A percentile compares a stretch with the other conserved stretches of the same genome.
These are phyloP conservation scores for Centropristis striata DNA, from an alignment of 2,113 vertebrate species.

Conservation along the genomic window DNA sequence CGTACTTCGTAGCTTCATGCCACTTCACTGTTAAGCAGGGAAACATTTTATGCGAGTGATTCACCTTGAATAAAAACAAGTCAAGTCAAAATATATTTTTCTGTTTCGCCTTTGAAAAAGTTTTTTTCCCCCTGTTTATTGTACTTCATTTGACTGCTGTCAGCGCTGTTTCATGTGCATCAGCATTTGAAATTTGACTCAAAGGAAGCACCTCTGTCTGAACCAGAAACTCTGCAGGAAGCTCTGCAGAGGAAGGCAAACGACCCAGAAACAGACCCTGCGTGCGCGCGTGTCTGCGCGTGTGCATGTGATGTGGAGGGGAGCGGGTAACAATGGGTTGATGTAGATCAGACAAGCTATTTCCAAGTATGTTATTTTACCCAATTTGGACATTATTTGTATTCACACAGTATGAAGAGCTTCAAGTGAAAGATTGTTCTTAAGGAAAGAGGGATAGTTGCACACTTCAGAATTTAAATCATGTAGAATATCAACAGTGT, in stretches of 20 bases:
- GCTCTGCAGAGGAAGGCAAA: constrained; percentile 53
- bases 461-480: background rate
- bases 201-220: constrained; percentile 68
- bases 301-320: constrained; percentile 2
- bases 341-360: constrained; percentile 37
- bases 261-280: constrained; percentile 69
- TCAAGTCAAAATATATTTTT: constrained; percentile 43
- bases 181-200: constrained; percentile 67
- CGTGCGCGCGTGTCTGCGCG: background rate
- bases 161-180: constrained; percentile 62
- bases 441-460: background rate
- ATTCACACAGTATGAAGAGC: constrained; percentile 22
- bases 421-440: constrained; percentile 6
- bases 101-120: constrained; percentile 35
- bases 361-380: constrained; percentile 1
- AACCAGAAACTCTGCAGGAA: constrained; percentile 72
- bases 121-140: constrained; percentile 39
- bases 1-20: constrained; percentile 12
- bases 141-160: constrained; percentile 68
- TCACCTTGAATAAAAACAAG: constrained; percentile 61
- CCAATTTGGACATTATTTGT: background rate
- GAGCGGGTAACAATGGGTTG: constrained; percentile 30
- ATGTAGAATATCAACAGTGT: background rate
- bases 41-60: constrained; percentile 41
- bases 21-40: constrained; percentile 7